Base-by-base conservation (phyloP, 2,888 invertebrate species). In the Syrista parreyssii region DNA sequence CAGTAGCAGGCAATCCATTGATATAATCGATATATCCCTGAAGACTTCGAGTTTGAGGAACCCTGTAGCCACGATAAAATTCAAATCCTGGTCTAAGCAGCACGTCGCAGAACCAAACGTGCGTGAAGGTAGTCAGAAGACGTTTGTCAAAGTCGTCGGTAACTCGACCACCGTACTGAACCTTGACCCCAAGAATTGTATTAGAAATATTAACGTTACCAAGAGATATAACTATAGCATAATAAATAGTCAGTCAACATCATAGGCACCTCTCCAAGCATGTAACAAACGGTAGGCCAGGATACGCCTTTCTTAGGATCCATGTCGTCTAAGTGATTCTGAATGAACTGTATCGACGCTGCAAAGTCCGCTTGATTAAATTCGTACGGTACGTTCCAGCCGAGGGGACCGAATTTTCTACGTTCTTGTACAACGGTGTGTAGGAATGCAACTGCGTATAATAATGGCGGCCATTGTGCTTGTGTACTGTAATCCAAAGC, bases 141-240 rank as follows among this genome's bases (percentile, higher is more conserved):
- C 98, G 94, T 91, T 98, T 98, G 92, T 99, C 99, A 89, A 98
- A 99, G 91, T 99, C 98, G 88, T 99, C 99, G 0, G 99, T 99
- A 0, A 99, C 98, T 84, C 98, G 93, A 4, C 98, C 98, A 23
- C 97, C 97, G 84, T 95, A 95, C 88, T 94, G 94, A 12, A 95
- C 94, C 90, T 91, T 76, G n/a, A 32, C 3, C 11, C 23, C 23
- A 4, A 31, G 33, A 12, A 31, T 72, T 31, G n/a, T 15, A 15
- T 23, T 68, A 55, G 9, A 23, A 9, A 9, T 9, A 55, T 55
- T 23, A 23, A 55, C 9, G 0, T 9, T 23, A 55, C 23, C 2
- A 55, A 55, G 23, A 55, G 9, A 55, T 40, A 15, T 0, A 55
- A 55, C 55, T 55, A 6, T 23, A 55, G 55, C 55, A 55, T 9